Evolutionary conservation across 2,888 invertebrate species (phyloP), one percentile per base, ranked within the genome.

Genomic region (Troides helena): DNA sequence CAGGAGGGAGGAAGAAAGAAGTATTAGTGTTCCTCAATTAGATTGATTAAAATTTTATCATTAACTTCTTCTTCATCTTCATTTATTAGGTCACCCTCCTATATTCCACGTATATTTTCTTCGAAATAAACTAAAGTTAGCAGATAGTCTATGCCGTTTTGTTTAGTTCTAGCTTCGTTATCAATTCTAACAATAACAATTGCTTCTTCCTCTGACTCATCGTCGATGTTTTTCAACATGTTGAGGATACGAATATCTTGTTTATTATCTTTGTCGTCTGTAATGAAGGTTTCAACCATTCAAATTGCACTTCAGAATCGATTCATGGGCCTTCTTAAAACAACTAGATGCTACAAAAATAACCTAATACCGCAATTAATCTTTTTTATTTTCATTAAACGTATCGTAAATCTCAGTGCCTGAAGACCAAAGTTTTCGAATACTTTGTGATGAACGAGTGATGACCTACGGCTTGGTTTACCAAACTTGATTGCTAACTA

Each of bases 51-150:
- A 78, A 98, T 98, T 91, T 98, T 98, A 85, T 98, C 98, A 5
- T 98, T 98, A 58, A 98, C 97, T 91, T 98, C 98, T 90, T 98
- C 97, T 91, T 97, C 97, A 70, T 98, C 97, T 87, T 98, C 98
- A 81, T 98, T 97, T 94, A 97, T 95, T 1, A 98, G 93, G 87
- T 98, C 98, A 39, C 98, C 98, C 89, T 98, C 98, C 84, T 97
- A 98, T 68, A 98, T 93, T 0, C 97, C 97, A 2, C 98, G 98
- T 69, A 98, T 97, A 85, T 97, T 96, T 77, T 97, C 96, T 88
- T 98, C 98, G 81, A 98, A 98, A 87, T 98, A 98, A 23, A 98
- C 95, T 53, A 98, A 89, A 0, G 96, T 95, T 7, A 97, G 98
- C 18, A 98, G 92, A 83, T 97, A 97, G 85, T 97, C 97, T 73